Base-by-base conservation (phyloP, 1,140 invertebrate genomes). In the Arion vulgaris region DNA sequence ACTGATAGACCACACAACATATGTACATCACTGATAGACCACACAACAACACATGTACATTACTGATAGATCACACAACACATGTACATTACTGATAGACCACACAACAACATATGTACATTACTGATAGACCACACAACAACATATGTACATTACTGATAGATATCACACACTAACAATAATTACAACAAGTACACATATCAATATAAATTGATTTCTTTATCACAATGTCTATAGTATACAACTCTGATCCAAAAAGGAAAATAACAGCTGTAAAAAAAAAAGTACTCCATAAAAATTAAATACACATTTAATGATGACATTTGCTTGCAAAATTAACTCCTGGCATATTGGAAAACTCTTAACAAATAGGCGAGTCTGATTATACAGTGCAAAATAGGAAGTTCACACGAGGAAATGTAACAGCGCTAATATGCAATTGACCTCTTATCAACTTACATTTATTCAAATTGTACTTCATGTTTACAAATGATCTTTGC, bases 311-410 rank as follows among this genome's bases (percentile, higher is more conserved):
- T 57, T 45, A 4, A 75, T 34, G 51, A 45, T 51, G 32, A 17
- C 15, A 49, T 28, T 51, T 38, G 51, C 41, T 45, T 5, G 62
- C 62, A 66, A 66, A 66, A 34, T 45, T 53, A 45, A 41, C 34
- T 75, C 38, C 41, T 75, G 73, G 73, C 73, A 45, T 53, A 53
- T 51, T 75, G 41, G 28, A 45, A 75, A 51, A 75, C 73, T 51
- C 73, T 51, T 75, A 51, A 45, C 73, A 75, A 75, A 75, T 75
- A 53, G 51, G 32, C 73, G 41, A 45, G 41, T 51, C 45, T 51
- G 41, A 51, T 75, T 45, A 26, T 9, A 26, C 15, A 38, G 36
- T 76, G 74, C 41, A n/a, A 76, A 76, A 36, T 66, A 53, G 74
- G 45, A 57, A 53, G 74, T 76, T 32, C 28, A 34, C 53, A 41